These are phyloP conservation scores for Elephas maximus DNA, from an alignment of 2,113 vertebrate species.

Conservation along the genomic window DNA sequence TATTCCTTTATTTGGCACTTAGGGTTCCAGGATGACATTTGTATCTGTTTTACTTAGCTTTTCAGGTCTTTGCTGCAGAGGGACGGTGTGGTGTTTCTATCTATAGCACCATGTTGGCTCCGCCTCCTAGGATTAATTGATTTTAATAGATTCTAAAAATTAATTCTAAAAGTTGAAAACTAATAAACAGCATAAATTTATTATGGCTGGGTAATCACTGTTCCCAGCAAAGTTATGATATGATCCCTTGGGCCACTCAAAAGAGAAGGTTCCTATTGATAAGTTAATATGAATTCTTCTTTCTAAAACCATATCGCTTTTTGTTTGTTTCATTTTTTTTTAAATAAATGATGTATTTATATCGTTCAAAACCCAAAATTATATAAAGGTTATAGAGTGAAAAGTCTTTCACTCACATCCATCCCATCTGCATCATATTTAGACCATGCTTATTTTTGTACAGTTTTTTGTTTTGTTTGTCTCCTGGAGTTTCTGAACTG, in stretches of 20 bases:
- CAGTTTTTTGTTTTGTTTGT: constrained; percentile 16
- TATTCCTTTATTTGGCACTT: no score
- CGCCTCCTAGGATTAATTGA: background rate
- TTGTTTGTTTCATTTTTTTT: constrained; percentile 12
- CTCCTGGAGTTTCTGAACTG: constrained; percentile 29
- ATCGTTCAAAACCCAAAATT: constrained; percentile 27
- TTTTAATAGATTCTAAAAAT: background rate
- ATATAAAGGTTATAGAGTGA: background rate
- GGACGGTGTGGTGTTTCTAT: no score
- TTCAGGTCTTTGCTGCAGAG: no score
- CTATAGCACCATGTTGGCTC: no score
- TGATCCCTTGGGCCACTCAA: background rate
- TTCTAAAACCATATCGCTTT: background rate
- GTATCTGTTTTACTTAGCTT: no score
- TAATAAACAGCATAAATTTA: background rate
- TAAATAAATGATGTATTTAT: background rate
- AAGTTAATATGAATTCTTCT: background rate
- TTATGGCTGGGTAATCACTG: background rate
- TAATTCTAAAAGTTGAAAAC: background rate
- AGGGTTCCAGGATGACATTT: no score
- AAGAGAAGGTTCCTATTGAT: background rate
- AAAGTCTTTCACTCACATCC: constrained; percentile 16
- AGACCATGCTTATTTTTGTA: background rate
- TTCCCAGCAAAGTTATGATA: background rate
- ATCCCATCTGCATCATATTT: background rate